Conservation (phyloP, 1,140 invertebrate species). For the Lepidostoma basale region DNA sequence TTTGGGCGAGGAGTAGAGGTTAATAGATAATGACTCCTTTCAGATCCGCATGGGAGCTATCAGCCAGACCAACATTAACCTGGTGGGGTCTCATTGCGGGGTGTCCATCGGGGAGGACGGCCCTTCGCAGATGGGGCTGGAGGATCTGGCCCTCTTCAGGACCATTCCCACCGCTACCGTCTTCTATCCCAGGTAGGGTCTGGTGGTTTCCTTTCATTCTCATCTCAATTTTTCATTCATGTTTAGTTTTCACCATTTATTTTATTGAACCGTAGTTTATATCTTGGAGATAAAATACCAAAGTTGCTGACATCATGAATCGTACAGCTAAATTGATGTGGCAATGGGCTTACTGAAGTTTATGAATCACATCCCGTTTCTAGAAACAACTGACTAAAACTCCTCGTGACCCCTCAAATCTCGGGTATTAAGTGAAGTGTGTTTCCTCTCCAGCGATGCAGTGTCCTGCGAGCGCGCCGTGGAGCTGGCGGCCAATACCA, state of each 20-base stretch:
- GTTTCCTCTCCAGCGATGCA: constrained; percentile 77
- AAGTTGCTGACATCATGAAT: no score
- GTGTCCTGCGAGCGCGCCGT: constrained; percentile 92
- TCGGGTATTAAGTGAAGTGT: no score
- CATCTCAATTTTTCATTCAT: no score
- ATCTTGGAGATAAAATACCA: no score
- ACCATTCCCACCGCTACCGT: constrained; percentile 89
- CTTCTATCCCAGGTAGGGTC: constrained; percentile 80
- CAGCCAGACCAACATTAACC: constrained; percentile 97
- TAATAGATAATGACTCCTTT: constrained; percentile 32
- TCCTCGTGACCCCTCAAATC: no score
- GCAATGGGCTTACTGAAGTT: no score
- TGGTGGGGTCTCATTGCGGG: constrained; percentile 94
- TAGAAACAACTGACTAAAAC: no score
- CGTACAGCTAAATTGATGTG: no score
- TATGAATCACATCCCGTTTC: no score
- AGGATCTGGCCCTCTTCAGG: constrained; percentile 97
- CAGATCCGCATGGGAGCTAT: constrained; percentile 98
- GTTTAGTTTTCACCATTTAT: no score
- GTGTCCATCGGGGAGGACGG: constrained; percentile 97
- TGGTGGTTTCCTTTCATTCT: neutral
- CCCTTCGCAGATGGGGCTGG: constrained; percentile 99
- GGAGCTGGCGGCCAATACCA: constrained; percentile 94
- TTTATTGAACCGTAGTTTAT: no score
- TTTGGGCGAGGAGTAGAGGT: no score